A percentile compares a stretch with the other conserved stretches of the same genome.
Evolutionary conservation across 2,888 invertebrate species (phyloP).

Genomic region (Gymnoscelis rufifasciata): DNA sequence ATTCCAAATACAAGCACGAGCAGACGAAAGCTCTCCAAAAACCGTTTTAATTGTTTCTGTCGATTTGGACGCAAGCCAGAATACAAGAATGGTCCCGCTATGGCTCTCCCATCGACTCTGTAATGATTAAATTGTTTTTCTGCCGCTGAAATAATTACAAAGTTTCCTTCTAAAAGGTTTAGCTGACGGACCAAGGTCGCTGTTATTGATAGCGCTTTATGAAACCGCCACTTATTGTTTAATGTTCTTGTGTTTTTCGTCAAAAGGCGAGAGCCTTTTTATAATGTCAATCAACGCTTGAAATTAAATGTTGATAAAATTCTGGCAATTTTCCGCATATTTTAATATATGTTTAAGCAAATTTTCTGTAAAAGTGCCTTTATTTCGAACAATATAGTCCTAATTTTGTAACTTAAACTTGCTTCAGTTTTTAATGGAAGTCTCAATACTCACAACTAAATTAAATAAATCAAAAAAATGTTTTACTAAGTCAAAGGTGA

Average conservation of each 20-base stretch:
- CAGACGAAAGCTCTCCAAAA: conserved; percentile 17
- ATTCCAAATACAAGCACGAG: not conserved
- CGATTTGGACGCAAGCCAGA: conserved; percentile 31
- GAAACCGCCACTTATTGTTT: conserved; percentile 11
- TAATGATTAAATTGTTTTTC: conserved; percentile 33
- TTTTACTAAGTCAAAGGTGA: too few species aligned
- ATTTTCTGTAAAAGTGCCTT: too few species aligned
- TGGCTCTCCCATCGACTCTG: conserved; percentile 25
- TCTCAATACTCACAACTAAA: too few species aligned
- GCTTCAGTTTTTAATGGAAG: too few species aligned
- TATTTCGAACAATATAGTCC: too few species aligned
- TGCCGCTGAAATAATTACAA: conserved; percentile 29
- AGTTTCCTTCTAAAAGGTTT: conserved; percentile 23
- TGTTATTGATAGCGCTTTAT: conserved; percentile 16
- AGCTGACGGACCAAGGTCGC: conserved; percentile 21
- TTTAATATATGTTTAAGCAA: too few species aligned
- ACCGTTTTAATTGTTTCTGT: conserved; percentile 31
- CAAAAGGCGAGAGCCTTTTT: not conserved
- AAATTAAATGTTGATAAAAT: too few species aligned
- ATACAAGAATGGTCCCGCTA: conserved; percentile 26
- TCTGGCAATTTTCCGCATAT: too few species aligned
- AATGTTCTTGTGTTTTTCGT: conserved; percentile 3
- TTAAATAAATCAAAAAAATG: too few species aligned
- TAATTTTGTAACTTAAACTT: too few species aligned
- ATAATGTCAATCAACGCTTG: too few species aligned